phyloP scores from a whole-genome alignment of 2,888 invertebrate species.

The Himalopsyche tibetana region DNA sequence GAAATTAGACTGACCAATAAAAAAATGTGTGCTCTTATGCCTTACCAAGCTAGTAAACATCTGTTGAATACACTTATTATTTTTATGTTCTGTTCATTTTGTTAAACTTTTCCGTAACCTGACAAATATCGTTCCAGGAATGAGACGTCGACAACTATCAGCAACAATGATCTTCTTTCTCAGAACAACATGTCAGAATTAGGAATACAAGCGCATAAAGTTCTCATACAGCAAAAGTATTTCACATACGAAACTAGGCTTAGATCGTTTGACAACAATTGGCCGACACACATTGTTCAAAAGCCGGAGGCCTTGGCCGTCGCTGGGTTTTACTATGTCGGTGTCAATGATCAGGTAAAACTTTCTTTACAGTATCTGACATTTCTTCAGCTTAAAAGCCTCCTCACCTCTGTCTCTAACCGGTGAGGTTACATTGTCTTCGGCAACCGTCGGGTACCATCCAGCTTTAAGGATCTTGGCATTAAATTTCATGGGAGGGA shows the following conservation, averaged over 20 bases:
- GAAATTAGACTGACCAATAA: too few species aligned
- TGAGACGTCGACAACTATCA: neutral
- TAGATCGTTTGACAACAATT: slow-evolving; percentile 81
- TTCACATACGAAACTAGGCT: slow-evolving; percentile 83
- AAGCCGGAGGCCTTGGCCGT: slow-evolving; percentile 86
- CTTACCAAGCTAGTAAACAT: too few species aligned
- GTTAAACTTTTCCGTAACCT: too few species aligned
- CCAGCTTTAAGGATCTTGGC: too few species aligned
- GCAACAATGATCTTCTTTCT: slow-evolving; percentile 51
- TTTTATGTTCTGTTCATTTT: too few species aligned
- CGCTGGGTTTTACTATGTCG: slow-evolving; percentile 93
- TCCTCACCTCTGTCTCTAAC: neutral
- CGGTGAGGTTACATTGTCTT: neutral
- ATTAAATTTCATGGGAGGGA: neutral
- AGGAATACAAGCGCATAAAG: slow-evolving; percentile 69
- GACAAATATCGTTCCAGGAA: neutral
- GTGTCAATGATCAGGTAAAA: slow-evolving; percentile 80
- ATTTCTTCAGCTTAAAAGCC: neutral
- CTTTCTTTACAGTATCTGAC: too few species aligned
- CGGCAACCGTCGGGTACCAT: neutral
- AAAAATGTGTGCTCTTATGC: too few species aligned
- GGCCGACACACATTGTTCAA: slow-evolving; percentile 87
- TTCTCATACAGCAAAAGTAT: slow-evolving; percentile 81
- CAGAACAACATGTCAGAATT: slow-evolving; percentile 70
- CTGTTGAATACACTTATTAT: too few species aligned